Evolutionary conservation across 1,140 invertebrate species (phyloP), one percentile per base, ranked within the genome.

Genomic region (Coptotermes formosanus): DNA sequence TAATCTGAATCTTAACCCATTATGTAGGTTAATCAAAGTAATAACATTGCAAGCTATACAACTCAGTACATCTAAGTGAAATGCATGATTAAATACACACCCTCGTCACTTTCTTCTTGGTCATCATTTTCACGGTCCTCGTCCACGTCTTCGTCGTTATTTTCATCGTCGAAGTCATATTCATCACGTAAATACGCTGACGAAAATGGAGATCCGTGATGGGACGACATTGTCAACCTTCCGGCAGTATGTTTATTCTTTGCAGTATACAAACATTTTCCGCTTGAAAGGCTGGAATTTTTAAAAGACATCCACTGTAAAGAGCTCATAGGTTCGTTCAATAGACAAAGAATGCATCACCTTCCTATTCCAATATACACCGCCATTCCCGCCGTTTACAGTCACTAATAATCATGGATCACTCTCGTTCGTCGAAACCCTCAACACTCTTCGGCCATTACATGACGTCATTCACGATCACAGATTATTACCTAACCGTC

Each of bases 41-140:
- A 55, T 55, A 21, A 55, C 12, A 55, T 8, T 21, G 52, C 38
- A 38, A 2, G 38, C 38, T 38, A 38, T 4, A 38, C 38, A 38
- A 38, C 38, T 4, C 2, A 55, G 19, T 55, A 55, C 1, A 55
- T 55, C 19, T 19, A 8, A 55, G 19, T 55, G 12, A 55, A 19
- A 55, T 21, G 52, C 19, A 55, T 21, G 9, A 16, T 21, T 4
- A 55, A 21, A 21, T 21, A 87, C 85, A 82, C 32, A 92, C 92
- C 92, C 91, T 93, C 92, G 87, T 93, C 92, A 52, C 91, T 92
- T 86, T 92, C 91, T 88, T 92, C 90, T 45, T 89, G 91, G 75
- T 92, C 92, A 6, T 92, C 91, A 52, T 92, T 92, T 14, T 92
- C 91, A 1, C 86, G 59, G 6, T 87, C 88, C 38, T 87, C 88